Evolutionary conservation across 2,888 invertebrate species (phyloP).

Genomic region (Didymodactylos carnosus): DNA sequence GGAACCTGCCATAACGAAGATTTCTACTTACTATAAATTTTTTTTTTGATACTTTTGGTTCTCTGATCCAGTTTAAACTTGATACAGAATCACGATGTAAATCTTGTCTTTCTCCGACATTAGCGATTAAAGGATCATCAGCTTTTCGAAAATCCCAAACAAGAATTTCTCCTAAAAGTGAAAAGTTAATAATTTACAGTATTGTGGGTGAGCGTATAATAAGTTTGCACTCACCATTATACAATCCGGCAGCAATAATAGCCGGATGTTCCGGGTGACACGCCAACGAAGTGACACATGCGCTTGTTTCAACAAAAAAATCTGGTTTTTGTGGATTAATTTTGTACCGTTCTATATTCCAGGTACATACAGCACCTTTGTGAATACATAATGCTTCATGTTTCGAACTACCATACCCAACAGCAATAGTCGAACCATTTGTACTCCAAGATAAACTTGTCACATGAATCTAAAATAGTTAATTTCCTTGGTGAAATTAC

Average conservation of each 20-base stretch:
- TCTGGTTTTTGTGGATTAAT: slow-evolving; percentile 33
- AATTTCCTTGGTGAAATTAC: too few relatives aligned
- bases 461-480: slow-evolving; percentile 26
- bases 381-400: slow-evolving; percentile 37
- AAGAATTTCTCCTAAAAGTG: slow-evolving; percentile 28
- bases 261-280: slow-evolving; percentile 35
- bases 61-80: slow-evolving; percentile 31
- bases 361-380: slow-evolving; percentile 29
- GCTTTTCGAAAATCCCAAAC: slow-evolving; percentile 33
- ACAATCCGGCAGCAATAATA: slow-evolving; percentile 33
- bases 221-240: slow-evolving; percentile 27
- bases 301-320: slow-evolving; percentile 29
- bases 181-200: background rate
- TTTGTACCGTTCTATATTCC: slow-evolving; percentile 31
- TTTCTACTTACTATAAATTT: slow-evolving; percentile 16
- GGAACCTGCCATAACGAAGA: too few relatives aligned
- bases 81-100: slow-evolving; percentile 33
- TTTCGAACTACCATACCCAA: slow-evolving; percentile 31
- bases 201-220: background rate
- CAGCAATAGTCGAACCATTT: slow-evolving; percentile 33
- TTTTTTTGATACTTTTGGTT: slow-evolving; percentile 16
- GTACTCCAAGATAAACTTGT: slow-evolving; percentile 33
- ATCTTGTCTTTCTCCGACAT: slow-evolving; percentile 29
- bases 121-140: slow-evolving; percentile 30
- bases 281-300: slow-evolving; percentile 33